Base-by-base conservation (phyloP, 2,888 invertebrate species). In the Polydrusus tereticollis region DNA sequence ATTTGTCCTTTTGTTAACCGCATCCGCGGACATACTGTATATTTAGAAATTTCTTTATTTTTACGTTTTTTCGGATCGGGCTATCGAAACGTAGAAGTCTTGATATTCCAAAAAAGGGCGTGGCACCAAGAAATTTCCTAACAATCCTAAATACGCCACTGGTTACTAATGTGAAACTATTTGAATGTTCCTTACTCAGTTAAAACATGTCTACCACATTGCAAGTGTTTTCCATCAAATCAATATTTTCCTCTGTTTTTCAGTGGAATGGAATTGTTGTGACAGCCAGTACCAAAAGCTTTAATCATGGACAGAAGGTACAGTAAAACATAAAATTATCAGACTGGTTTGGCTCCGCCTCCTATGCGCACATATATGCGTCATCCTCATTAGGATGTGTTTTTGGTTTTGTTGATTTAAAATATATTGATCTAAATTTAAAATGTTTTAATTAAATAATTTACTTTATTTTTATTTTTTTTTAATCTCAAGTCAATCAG, bases 361-460 rank as follows among this genome's bases (percentile, higher is more conserved):
- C 41, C 14, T 7, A 2, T 16, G 10, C 29, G 29, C 47, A n/a
- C 29, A 10, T 36, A 16, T 4, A 18, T 20, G 20, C 60, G 60
- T 41, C 43, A 26, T 16, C 60, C 29, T 60, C 21, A 60, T 60
- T 60, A 43, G 21, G 26, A 43, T 26, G 41, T 45, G 16, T 60
- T 29, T 60, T 43, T 58, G 58, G 41, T 58, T 41, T 23, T 58
- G 58, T 41, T 41, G 41, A 58, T 38, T 58, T 38, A 16, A 29
- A 55, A 29, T 16, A 29, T n/a, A 16, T 10, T 33, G 26, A 21
- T 47, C 45, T 21, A 21, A 8, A 55, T 55, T 55, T 29, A 10
- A 29, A 29, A 29, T 29, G 18, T 29, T 55, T 29, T 55, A 14
- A 50, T 26, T 50, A 29, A 10, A 29, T 29, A 55, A 55, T 29